Conservation (phyloP, 2,113 vertebrate species). For the Eptesicus fuscus region DNA sequence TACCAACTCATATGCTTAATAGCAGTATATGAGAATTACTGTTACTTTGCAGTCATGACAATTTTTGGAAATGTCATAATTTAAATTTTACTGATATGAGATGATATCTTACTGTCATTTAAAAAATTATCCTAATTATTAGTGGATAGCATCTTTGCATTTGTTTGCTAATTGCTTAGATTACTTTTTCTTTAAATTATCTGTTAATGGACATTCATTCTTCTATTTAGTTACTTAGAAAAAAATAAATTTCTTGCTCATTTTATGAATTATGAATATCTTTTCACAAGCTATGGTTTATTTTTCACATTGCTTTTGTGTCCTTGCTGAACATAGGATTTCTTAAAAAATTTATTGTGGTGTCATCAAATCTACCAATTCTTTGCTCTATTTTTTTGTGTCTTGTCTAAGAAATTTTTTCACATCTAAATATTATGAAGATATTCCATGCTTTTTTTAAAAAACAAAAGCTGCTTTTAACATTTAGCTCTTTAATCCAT, state of each 20-base stretch:
- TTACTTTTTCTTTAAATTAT: background rate
- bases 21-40: background rate
- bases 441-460: background rate
- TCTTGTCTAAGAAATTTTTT: constrained; percentile 21
- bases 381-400: constrained; percentile 36
- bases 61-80: background rate
- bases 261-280: background rate
- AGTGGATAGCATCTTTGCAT: background rate
- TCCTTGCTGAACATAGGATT: background rate
- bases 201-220: background rate
- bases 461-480: constrained; percentile 7
- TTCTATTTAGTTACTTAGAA: background rate
- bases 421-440: background rate
- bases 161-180: background rate
- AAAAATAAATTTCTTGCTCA: background rate
- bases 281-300: background rate
- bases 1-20: background rate
- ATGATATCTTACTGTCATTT: background rate
- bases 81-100: background rate
- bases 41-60: background rate
- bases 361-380: background rate
- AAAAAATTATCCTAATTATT: background rate
- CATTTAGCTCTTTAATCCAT: constrained; percentile 8
- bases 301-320: background rate
- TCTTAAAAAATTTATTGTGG: background rate